Percentiles rank a stretch among this genome's conserved stretches.
Conservation (phyloP, 2,113 vertebrate genomes). For the Rousettus leschenaultii region DNA sequence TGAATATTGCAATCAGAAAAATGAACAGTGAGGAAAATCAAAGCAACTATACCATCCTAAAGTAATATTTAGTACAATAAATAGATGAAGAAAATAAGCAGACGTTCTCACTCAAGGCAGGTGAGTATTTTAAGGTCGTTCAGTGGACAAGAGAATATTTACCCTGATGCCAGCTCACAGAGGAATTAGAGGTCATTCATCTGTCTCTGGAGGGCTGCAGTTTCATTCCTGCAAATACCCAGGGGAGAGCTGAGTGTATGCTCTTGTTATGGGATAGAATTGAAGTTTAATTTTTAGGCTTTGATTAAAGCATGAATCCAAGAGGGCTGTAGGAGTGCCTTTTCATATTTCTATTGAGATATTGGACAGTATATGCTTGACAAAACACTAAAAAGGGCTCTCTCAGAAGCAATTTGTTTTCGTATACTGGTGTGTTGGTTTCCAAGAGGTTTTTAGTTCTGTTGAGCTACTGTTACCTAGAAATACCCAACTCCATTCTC, state of each 20-base stretch:
- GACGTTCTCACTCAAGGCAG: background rate
- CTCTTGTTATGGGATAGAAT: background rate
- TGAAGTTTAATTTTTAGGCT: background rate
- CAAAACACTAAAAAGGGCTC: background rate
- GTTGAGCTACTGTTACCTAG: background rate
- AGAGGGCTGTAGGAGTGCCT: background rate
- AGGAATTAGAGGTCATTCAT: background rate
- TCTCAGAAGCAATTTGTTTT: conserved; percentile 2
- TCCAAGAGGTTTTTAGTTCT: background rate
- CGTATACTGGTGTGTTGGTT: background rate
- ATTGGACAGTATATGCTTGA: background rate
- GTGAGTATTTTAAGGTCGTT: background rate
- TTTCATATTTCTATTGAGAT: background rate
- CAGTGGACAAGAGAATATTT: background rate
- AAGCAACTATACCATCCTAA: background rate
- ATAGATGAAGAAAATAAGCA: background rate
- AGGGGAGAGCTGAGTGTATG: background rate
- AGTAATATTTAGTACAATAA: background rate
- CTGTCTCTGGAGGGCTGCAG: background rate
- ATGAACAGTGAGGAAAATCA: background rate
- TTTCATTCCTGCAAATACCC: background rate
- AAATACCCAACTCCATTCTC: background rate
- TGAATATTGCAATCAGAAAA: background rate
- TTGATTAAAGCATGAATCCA: background rate
- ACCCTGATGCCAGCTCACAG: background rate